Base-by-base conservation (phyloP, 2,888 invertebrate genomes). In the Lydus trimaculatus region DNA sequence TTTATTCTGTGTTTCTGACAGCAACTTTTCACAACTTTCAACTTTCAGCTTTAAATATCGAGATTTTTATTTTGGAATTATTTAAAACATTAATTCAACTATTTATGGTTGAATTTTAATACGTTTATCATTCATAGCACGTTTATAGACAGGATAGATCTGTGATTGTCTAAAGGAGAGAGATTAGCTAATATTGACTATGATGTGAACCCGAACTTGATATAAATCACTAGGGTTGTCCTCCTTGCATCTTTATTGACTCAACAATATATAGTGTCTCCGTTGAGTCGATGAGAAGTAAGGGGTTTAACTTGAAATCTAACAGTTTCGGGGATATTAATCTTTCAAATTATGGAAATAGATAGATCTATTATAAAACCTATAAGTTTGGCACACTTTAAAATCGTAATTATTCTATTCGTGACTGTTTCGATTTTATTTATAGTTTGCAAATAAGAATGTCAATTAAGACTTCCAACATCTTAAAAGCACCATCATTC, bases 171-270 rank as follows among this genome's bases (percentile, higher is more conserved):
- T 70, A 69, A 63, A 70, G 11, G 48, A 20, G 48, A 52, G 23
- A 68, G 58, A 69, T 72, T 71, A 64, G 61, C 71, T 71, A 72
- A 73, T 71, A 73, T 73, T 73, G 71, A 69, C 71, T 69, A 60
- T 71, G 65, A 73, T 69, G 67, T 73, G 62, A 71, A 67, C 67
- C 63, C 63, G 39, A 64, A 58, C 39, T 69, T 69, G 71, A 73
- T 73, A 73, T 73, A 73, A 73, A 73, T 73, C 69, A 69, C 64
- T 64, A 65, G 66, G 69, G 67, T 60, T 72, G 70, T 69, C 67
- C 68, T 43, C 9, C 48, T 64, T 64, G 72, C 64, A 71, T 73
- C 71, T 67, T 69, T 69, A 73, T 73, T 71, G 71, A 71, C 71
- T 71, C 61, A 62, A 59, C n/a, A n/a, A n/a, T 23, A 20, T 52